Evolutionary conservation across 2,888 invertebrate species (phyloP), one percentile per base, ranked within the genome.

Genomic region (Tanytarsus gracilentus): DNA sequence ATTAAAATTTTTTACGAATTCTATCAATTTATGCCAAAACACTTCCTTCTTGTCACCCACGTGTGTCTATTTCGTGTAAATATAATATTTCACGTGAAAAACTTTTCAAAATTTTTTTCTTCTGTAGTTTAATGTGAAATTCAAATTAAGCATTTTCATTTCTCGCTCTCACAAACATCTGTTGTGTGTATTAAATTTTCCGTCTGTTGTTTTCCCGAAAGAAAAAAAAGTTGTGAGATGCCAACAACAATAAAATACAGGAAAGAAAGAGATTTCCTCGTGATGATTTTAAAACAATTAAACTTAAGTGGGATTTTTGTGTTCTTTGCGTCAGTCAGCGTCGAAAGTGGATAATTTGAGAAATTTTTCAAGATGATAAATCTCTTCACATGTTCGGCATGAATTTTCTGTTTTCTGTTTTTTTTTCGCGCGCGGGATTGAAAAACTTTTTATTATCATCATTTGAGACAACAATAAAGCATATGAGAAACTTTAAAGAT

Each of bases 221-320:
- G 27, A 23, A 49, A 27, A 9, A 49, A 23, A 44, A 44, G n/a
- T n/a, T n/a, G n/a, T n/a, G n/a, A n/a, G n/a, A n/a, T n/a, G n/a
- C n/a, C n/a, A 49, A 49, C 23, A n/a, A 2, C 16, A 25, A 26
- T 26, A 7, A 44, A 44, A 16, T 18, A 21, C 16, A 21, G 18
- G 21, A 18, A 44, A 16, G 9, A n/a, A 21, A 44, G 44, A 44
- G 25, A 26, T 49, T 5, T 49, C 14, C 14, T n/a, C 18, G 23
- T 55, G 53, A 55, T 58, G 40, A 49, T 49, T 48, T 58, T 58
- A 40, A 58, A 58, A 58, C 58, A 58, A 58, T 58, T 58, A 58
- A 58, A 58, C 25, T 58, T 58, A 48, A 58, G 58, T 58, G 48
- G 44, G 48, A 40, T 51, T 58, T 44, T 48, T 25, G n/a, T 26